Evolutionary conservation across 2,888 invertebrate species (phyloP).

Genomic region (Saturnia japonica): DNA sequence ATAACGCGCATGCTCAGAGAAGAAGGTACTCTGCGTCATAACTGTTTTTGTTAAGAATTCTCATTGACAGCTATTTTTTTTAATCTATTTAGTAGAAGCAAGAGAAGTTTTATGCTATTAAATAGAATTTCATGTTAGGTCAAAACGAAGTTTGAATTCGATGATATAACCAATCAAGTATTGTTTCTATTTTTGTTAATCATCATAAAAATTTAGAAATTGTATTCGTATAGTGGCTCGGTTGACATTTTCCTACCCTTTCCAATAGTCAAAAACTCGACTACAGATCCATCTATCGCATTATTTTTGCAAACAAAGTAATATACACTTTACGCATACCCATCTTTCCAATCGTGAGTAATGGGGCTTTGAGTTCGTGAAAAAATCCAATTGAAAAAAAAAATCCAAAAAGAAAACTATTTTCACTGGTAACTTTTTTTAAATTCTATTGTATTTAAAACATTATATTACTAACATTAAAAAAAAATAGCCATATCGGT

Average conservation of each 20-base stretch:
- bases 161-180: neutral
- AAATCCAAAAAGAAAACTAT: too few species aligned
- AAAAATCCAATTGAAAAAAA: too few species aligned
- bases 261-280: neutral
- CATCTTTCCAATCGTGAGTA: too few species aligned
- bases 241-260: neutral
- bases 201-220: neutral
- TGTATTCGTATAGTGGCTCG: neutral
- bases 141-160: neutral
- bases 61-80: slow-evolving; percentile 23
- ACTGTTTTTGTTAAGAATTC: slow-evolving; percentile 42
- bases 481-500: too few species aligned
- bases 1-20: slow-evolving; percentile 50
- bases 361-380: too few species aligned
- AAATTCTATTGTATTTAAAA: too few species aligned
- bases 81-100: neutral
- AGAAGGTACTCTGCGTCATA: slow-evolving; percentile 54
- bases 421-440: too few species aligned
- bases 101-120: neutral
- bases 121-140: neutral
- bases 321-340: too few species aligned
- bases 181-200: neutral
- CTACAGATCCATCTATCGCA: too few species aligned
- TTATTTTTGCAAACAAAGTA: too few species aligned
- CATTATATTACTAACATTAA: too few species aligned